A percentile compares a stretch with the other conserved stretches of the same genome.
phyloP scores from a whole-genome alignment of 2,888 invertebrate genomes.

The Chydorus sphaericus region DNA sequence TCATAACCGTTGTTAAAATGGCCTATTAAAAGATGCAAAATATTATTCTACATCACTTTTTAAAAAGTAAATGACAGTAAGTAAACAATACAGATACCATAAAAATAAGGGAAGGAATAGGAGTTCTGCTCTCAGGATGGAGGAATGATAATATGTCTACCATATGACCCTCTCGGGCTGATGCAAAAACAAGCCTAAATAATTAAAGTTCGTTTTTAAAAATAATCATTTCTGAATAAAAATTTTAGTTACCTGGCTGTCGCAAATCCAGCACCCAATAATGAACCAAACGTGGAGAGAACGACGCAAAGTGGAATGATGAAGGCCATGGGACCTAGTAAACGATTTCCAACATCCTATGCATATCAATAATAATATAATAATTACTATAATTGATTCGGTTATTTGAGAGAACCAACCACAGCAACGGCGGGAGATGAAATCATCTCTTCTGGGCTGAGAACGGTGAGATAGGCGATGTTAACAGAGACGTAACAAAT shows the following conservation, averaged over 20 bases:
- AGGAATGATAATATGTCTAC: constrained; percentile 81
- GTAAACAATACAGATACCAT: no score
- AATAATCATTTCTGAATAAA: no score
- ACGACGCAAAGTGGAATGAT: constrained; percentile 61
- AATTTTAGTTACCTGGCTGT: constrained; percentile 7
- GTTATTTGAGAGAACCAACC: constrained; percentile 29
- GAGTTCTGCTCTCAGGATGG: constrained; percentile 75
- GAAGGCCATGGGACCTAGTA: constrained; percentile 48
- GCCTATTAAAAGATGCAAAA: constrained; percentile 40
- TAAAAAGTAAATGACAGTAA: no score
- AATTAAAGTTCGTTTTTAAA: no score
- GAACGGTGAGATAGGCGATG: constrained; percentile 66
- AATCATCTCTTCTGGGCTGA: constrained; percentile 52
- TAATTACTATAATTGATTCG: neutral
- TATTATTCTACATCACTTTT: no score
- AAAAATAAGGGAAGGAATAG: constrained; percentile 88
- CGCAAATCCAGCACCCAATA: constrained; percentile 30
- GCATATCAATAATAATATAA: neutral
- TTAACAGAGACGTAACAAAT: constrained; percentile 68
- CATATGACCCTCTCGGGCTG: constrained; percentile 82
- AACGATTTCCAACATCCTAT: constrained; percentile 29
- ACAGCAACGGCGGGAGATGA: constrained; percentile 71
- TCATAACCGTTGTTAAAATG: constrained; percentile 74
- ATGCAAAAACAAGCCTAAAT: constrained; percentile 68
- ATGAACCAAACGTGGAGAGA: constrained; percentile 61